A percentile compares a stretch with the other conserved stretches of the same genome.
These are phyloP conservation scores for Penelope pileata DNA, from an alignment of 2,113 vertebrate species.

Conservation along the genomic window DNA sequence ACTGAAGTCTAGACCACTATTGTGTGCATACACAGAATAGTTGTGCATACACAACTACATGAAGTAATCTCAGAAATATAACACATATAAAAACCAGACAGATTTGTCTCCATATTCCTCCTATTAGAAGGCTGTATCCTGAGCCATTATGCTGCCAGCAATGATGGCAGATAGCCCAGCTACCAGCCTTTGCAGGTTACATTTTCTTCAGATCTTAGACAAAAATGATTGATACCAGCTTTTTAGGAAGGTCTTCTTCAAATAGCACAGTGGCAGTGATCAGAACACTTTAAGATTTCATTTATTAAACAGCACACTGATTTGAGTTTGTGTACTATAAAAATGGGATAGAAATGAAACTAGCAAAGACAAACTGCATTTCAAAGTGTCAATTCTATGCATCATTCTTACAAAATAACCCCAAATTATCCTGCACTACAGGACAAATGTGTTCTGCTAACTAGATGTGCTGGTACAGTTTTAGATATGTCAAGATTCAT, in stretches of 20 bases:
- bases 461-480: not conserved
- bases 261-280: conserved; percentile 5
- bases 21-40: no score
- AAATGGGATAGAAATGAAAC: not conserved
- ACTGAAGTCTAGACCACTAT: not conserved
- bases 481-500: not conserved
- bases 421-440: conserved; percentile 1
- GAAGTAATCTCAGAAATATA: not conserved
- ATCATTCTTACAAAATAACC: not conserved
- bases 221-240: conserved; percentile 56
- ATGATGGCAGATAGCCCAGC: conserved; percentile 65
- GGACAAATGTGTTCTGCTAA: not conserved
- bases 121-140: conserved; percentile 17
- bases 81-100: conserved; percentile 6
- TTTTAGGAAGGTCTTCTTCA: conserved; percentile 22
- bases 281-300: not conserved
- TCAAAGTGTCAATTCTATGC: conserved; percentile 26
- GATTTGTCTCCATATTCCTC: conserved; percentile 35
- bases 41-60: not conserved
- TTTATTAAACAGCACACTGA: conserved; percentile 7
- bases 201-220: conserved; percentile 47
- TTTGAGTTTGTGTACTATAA: not conserved
- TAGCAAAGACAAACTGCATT: not conserved
- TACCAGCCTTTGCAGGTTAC: conserved; percentile 63
- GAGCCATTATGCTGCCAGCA: conserved; percentile 45